Evolutionary conservation across 2,113 vertebrate genomes (phyloP), one percentile per base, ranked within the genome.

Genomic region (Rhinoderma darwinii): DNA sequence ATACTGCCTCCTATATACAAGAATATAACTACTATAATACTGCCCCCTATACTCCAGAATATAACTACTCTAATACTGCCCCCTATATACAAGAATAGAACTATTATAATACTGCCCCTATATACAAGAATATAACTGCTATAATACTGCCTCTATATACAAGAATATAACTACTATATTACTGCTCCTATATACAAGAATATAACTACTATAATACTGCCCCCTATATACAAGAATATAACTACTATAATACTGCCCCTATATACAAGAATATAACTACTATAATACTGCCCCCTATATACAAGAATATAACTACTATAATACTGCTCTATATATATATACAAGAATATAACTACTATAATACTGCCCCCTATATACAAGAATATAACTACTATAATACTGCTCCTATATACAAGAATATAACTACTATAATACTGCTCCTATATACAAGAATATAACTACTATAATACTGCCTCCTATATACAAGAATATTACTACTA

Each of bases 161-260:
- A 66, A 66, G 61, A 66, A 30, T 66, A 66, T 66, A 66, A 32
- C 61, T 66, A 32, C 61, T 66, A 66, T 66, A 66, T 32, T 66
- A 32, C 27, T 61, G 59, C 59, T 27, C 7, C 12, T 2, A 5
- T 50, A 50, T 50, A 11, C 6, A 7, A 50, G 47, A 50, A 50
- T 50, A n/a, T 51, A 51, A 17, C 50, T 51, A 51, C 12, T 50
- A 50, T 50, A 50, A 50, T 50, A 50, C 47, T 50, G 47, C 47
- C 11, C 54, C 32, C 15, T 68, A 68, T 68, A 1, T 68, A 32
- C 63, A 35, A 35, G 63, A 68, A 68, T 68, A 8, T 68, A 68
- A 68, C 63, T 35, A 32, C 63, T 32, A 66, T 66, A 66, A 66
- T 66, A 66, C 30, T 66, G 2, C 56, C 9, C 56, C 56, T 66